Percentiles rank a stretch among this genome's conserved stretches.
These are phyloP conservation scores for Aurelia sp. DNA, from an alignment of 30 jellyfish, hydroid and myxozoan species.

Conservation along the genomic window DNA sequence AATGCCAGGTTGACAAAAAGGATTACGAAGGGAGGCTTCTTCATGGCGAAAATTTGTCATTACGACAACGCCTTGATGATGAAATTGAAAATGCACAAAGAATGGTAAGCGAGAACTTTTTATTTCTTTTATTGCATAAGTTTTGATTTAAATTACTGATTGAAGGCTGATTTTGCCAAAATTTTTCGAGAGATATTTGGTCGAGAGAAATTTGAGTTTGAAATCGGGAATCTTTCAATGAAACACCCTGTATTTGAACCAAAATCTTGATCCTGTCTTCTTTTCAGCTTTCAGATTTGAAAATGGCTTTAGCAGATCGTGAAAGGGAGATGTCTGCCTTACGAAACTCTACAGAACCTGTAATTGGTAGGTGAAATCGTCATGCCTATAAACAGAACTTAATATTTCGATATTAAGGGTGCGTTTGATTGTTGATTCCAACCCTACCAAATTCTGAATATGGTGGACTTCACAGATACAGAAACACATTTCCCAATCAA, in stretches of 20 bases:
- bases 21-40: conserved; percentile 37
- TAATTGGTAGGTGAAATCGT: conserved; percentile 11
- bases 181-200: too few relatives aligned
- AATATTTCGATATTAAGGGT: too few relatives aligned
- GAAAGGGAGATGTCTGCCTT: conserved; percentile 38
- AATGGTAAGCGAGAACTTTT: background rate
- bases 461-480: too few relatives aligned
- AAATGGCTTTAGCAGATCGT: conserved; percentile 14
- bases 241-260: background rate
- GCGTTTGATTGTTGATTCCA: too few relatives aligned
- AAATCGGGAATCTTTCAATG: too few relatives aligned
- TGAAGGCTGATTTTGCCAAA: background rate
- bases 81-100: conserved; percentile 8
- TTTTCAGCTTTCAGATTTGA: conserved; percentile 22
- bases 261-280: background rate
- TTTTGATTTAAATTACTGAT: background rate
- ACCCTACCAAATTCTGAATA: too few relatives aligned
- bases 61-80: conserved; percentile 15
- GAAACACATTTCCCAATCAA: too few relatives aligned
- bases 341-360: conserved; percentile 37
- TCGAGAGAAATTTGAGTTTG: too few relatives aligned
- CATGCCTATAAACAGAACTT: too few relatives aligned
- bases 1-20: conserved; percentile 6
- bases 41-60: conserved; percentile 1
- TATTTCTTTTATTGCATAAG: background rate